A percentile compares a stretch with the other conserved stretches of the same genome.
These are phyloP conservation scores for Oryzias javanicus DNA, from an alignment of 2,113 vertebrate genomes.

Conservation along the genomic window DNA sequence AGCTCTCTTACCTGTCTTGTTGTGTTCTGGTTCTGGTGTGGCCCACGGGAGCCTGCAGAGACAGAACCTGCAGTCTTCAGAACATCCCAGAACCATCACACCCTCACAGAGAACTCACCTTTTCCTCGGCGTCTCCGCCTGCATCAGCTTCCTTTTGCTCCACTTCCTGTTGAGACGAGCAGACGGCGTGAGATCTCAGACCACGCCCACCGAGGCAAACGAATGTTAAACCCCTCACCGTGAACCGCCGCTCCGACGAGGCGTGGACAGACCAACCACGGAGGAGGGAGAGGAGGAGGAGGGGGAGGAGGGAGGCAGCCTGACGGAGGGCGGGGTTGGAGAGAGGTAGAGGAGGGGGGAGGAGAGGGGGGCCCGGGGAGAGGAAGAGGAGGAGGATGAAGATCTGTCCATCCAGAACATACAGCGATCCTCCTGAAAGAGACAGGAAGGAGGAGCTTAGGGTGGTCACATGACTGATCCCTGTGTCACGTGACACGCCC, in stretches of 20 bases:
- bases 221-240: slow-evolving; percentile 7
- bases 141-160: slow-evolving; percentile 48
- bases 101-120: slow-evolving; percentile 36
- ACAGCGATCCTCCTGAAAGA: slow-evolving; percentile 56
- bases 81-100: background rate
- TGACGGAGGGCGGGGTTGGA: slow-evolving; percentile 2
- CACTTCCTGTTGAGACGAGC: slow-evolving; percentile 28
- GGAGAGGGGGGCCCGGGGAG: slow-evolving; percentile 1
- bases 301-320: slow-evolving; percentile 7
- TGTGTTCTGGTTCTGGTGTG: slow-evolving; percentile 15
- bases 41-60: slow-evolving; percentile 14
- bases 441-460: too few species aligned
- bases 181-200: background rate
- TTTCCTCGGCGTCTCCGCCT: slow-evolving; percentile 29
- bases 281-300: slow-evolving; percentile 8
- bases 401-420: slow-evolving; percentile 45
- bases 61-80: background rate
- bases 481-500: too few species aligned
- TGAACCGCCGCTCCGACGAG: background rate
- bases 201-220: background rate
- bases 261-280: background rate
- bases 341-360: background rate
- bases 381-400: slow-evolving; percentile 6
- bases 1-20: slow-evolving; percentile 23
- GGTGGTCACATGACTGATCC: too few species aligned